These are phyloP conservation scores for Rhynchomys soricoides DNA, from an alignment of 2,113 vertebrate genomes.

Conservation along the genomic window DNA sequence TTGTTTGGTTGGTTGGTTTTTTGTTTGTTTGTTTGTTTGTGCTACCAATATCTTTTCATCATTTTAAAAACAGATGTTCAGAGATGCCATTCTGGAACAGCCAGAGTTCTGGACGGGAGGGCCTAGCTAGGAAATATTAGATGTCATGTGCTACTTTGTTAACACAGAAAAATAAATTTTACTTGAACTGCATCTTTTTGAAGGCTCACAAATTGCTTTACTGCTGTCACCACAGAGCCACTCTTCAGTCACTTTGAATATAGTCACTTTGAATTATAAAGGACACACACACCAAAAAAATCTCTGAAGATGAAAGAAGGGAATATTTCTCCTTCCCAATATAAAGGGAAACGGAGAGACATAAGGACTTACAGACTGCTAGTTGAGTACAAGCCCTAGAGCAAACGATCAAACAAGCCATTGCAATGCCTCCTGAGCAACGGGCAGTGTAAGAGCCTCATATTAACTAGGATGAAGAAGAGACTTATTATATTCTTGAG, in stretches of 20 bases:
- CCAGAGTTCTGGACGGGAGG: neutral
- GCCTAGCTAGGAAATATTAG: neutral
- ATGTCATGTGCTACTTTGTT: conserved; percentile 40
- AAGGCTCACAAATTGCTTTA: conserved; percentile 57
- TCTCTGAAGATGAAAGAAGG: conserved; percentile 59
- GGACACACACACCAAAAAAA: neutral
- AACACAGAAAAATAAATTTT: conserved; percentile 40
- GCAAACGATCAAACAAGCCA: neutral
- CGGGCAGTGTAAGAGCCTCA: neutral
- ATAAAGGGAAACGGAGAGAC: conserved; percentile 19
- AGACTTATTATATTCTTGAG: neutral
- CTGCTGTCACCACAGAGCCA: conserved; percentile 4
- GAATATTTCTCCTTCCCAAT: conserved; percentile 41
- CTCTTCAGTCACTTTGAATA: conserved; percentile 57
- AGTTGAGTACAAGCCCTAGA: neutral
- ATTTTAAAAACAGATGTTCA: conserved; percentile 33
- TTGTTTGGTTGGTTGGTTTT: too few species aligned
- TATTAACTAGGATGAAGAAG: neutral
- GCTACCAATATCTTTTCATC: neutral
- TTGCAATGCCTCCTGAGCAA: neutral
- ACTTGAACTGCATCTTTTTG: conserved; percentile 40
- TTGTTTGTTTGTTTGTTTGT: too few species aligned
- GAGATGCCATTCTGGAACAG: conserved; percentile 39
- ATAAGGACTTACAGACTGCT: conserved; percentile 19
- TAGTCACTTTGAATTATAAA: conserved; percentile 72